phyloP scores from a whole-genome alignment of 2,797 vertebrate species.

The Sparidentex hasta region DNA sequence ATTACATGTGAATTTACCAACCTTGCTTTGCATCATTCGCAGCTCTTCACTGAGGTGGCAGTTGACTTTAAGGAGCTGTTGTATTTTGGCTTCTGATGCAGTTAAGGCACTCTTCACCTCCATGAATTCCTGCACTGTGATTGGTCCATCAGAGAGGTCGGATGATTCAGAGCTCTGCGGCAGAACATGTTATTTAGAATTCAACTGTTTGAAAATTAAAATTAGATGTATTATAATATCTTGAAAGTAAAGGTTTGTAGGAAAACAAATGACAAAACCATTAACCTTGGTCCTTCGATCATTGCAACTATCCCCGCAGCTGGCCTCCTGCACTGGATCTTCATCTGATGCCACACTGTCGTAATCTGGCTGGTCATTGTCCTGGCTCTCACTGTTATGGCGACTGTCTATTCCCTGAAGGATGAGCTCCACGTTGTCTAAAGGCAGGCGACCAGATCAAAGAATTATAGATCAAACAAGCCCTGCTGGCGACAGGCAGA shows the following conservation, averaged over 20 bases:
- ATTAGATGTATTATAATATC: not conserved
- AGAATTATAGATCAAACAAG: conserved; percentile 44
- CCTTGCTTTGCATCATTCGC: conserved; percentile 97
- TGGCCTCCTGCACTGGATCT: conserved; percentile 90
- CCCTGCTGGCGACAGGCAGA: conserved; percentile 9
- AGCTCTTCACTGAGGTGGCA: conserved; percentile 97
- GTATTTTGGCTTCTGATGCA: conserved; percentile 97
- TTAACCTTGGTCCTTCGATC: conserved; percentile 92
- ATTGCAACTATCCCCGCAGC: conserved; percentile 88
- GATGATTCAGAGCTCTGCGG: conserved; percentile 94
- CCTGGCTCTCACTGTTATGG: conserved; percentile 91
- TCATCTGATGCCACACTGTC: conserved; percentile 99
- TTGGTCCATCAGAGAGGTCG: conserved; percentile 95
- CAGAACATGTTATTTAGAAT: not conserved
- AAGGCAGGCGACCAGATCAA: conserved; percentile 37
- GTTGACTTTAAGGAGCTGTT: conserved; percentile 98
- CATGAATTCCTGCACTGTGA: conserved; percentile 97
- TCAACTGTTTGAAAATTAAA: not conserved
- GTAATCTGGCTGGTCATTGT: conserved; percentile 97
- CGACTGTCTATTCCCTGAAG: conserved; percentile 91
- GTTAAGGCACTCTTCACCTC: conserved; percentile 97
- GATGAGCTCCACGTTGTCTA: conserved; percentile 96
- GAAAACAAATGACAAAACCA: not conserved
- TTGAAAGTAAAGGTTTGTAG: not conserved
- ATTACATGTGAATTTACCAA: conserved; percentile 62